Evolutionary conservation across 2,797 vertebrate genomes (phyloP).

Genomic region (Toxotes lorentzi): DNA sequence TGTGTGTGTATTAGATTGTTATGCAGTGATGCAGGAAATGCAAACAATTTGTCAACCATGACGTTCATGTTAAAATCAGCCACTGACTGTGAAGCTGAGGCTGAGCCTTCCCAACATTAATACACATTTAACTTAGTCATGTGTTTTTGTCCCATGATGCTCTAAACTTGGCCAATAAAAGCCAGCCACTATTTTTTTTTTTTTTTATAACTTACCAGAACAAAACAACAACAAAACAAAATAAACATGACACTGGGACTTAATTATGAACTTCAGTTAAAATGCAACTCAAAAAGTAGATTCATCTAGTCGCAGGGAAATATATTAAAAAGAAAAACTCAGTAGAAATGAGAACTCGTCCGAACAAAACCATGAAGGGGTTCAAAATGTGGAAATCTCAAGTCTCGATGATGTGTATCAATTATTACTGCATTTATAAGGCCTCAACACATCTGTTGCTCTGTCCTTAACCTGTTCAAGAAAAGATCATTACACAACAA

Average conservation of each 20-base stretch:
- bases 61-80: not conserved
- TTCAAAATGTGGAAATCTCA: conserved; percentile 42
- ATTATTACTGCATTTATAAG: conserved; percentile 71
- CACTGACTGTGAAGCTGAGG: not conserved
- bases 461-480: conserved; percentile 46
- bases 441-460: conserved; percentile 56
- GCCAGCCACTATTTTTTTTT: not conserved
- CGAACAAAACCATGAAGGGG: conserved; percentile 28
- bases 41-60: not conserved
- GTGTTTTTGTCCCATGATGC: not conserved
- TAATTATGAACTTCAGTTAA: conserved; percentile 25
- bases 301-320: conserved; percentile 25
- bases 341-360: conserved; percentile 50
- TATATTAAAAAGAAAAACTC: conserved; percentile 34
- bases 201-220: not conserved
- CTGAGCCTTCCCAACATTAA: not conserved
- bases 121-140: not conserved
- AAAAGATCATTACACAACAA: conserved; percentile 40
- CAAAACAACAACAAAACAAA: not conserved
- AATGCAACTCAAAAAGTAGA: conserved; percentile 47
- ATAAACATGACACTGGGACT: not conserved
- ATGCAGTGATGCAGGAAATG: too few species aligned
- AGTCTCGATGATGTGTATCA: conserved; percentile 28
- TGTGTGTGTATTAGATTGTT: not conserved
- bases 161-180: not conserved